Evolutionary conservation across 1,140 invertebrate species (phyloP), one percentile per base, ranked within the genome.

Genomic region (Drosophila kurseongensis): DNA sequence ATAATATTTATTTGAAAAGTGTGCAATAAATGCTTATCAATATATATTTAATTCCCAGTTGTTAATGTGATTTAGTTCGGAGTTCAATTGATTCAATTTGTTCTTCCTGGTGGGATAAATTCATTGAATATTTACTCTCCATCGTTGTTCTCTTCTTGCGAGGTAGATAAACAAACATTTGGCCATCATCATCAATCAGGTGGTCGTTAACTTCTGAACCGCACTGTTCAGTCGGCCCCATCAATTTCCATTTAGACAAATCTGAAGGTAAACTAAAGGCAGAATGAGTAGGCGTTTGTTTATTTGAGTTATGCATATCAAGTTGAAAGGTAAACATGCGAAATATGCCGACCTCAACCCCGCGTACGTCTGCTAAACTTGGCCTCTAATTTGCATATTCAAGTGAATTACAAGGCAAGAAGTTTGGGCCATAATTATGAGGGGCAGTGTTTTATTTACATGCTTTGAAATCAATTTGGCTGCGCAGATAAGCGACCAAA

Each of bases 261-360:
- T 36, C 36, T 35, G 16, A 73, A 48, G 51, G 68, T 50, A 32
- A 51, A 42, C 27, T 44, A 29, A 10, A 29, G 50, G 9, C 44
- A 45, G 51, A 52, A 23, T n/a, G 44, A 47, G 55, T 44, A 60
- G 40, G 56, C 42, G 54, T 14, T 47, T 86, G 79, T 82, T 88
- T 86, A 86, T 71, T 82, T 68, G 71, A 75, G 78, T 86, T 86
- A 78, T 84, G 80, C 80, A 83, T 83, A 83, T 86, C 78, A 81
- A 78, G 82, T 82, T 59, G 66, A 71, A 71, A 75, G 58, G 75
- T 82, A 88, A 85, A 82, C 83, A 86, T 74, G 73, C 80, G 55
- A 80, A 75, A 75, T 75, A 75, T 75, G 73, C 61, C 35, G 52
- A 44, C 23, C 23, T 16, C 14, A 8, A 47, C 18, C 40, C 23